Evolutionary conservation across 2,888 invertebrate genomes (phyloP), one percentile per base, ranked within the genome.

Genomic region (Apotomis capreana): DNA sequence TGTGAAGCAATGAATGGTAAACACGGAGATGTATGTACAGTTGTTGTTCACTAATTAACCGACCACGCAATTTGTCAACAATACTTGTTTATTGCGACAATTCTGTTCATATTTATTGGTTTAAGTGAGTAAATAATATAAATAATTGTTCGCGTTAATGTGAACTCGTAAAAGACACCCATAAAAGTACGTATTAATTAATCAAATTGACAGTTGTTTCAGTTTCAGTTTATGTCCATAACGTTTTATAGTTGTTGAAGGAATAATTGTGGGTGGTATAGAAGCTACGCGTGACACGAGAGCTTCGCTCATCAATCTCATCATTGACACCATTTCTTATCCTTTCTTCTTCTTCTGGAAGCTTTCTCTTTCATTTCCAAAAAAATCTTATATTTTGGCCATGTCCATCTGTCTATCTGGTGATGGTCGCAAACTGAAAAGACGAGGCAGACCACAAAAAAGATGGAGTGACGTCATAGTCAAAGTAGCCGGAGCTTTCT

Each of bases 21-120:
- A 61, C 46, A 52, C 12, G 46, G 12, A 46, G 46, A 4, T 52
- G 62, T 69, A 62, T 57, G 69, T 55, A 62, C 69, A 62, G 69
- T 69, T 69, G 69, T 57, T 40, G 40, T 44, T 55, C 46, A n/a
- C 55, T 62, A 69, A 69, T 62, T 61, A 68, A 68, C 68, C 52
- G 12, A 51, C 52, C 13, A 52, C 46, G 60, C 61, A 69, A 62
- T 61, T 69, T 69, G 69, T 69, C 61, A 54, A 64, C 64, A 64
- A 64, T 54, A 15, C 54, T 12, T 64, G 40, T 54, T 64, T 54
- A 64, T 64, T 54, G 54, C 44, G 44, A 40, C 54, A 64, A 64
- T 40, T 40, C 4, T 40, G 54, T 44, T 37, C 8, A 52, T 52
- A 63, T 52, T 63, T 63, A 63, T 63, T 63, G 9, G 52, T 52